Percentiles rank a stretch among this genome's conserved stretches.
Conservation (phyloP, 2,797 vertebrate species). For the Anomalospiza imberbis region DNA sequence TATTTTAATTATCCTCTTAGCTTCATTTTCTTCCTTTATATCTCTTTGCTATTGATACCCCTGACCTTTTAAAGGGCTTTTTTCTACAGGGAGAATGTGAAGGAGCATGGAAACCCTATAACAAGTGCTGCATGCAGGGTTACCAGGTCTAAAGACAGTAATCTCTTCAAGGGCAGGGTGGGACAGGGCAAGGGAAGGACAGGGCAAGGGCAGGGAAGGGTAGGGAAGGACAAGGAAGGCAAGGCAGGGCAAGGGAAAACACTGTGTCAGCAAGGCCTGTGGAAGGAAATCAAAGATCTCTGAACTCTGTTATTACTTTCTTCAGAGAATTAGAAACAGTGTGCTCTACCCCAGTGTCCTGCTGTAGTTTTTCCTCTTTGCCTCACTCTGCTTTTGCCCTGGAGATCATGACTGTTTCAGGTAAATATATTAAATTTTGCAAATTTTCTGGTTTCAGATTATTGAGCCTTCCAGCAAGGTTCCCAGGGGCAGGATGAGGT, state of each 20-base stretch:
- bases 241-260: neutral
- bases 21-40: neutral
- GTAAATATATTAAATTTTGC: neutral
- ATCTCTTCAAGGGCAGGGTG: neutral
- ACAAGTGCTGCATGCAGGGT: neutral
- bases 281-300: neutral
- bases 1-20: constrained; percentile 7
- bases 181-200: too few species aligned
- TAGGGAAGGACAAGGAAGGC: neutral
- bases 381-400: neutral
- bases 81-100: neutral
- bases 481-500: neutral
- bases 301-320: neutral
- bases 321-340: neutral
- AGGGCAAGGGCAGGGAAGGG: neutral
- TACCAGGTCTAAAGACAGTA: neutral
- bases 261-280: neutral
- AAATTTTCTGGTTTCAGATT: neutral
- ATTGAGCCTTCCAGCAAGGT: neutral
- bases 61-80: neutral
- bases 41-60: neutral
- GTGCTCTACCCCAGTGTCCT: neutral
- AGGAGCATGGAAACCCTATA: neutral
- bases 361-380: neutral
- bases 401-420: neutral